Evolutionary conservation across 1,140 invertebrate species (phyloP).

Genomic region (Kradibia gibbosae): DNA sequence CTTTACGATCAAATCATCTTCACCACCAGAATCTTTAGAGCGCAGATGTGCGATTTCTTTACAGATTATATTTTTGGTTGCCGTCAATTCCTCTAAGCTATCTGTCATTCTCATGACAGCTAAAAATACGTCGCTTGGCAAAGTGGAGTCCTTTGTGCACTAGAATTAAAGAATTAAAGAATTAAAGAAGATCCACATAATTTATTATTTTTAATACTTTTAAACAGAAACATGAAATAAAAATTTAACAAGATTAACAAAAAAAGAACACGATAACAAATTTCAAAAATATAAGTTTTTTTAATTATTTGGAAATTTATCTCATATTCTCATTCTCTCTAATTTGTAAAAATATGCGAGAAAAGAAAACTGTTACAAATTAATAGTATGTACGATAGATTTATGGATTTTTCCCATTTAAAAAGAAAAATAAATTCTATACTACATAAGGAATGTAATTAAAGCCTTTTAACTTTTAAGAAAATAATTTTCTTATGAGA

Average conservation of each 20-base stretch:
- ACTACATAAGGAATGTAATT: no score
- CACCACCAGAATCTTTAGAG: conserved; percentile 87
- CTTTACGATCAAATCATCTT: conserved; percentile 87
- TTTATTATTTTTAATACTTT: background rate
- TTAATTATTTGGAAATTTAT: no score
- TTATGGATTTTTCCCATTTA: no score
- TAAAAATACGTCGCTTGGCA: conserved; percentile 88
- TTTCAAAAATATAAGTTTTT: no score
- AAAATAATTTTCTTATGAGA: no score
- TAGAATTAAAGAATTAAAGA: conserved; percentile 67
- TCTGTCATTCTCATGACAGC: conserved; percentile 85
- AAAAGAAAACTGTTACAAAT: no score
- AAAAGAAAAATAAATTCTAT: no score
- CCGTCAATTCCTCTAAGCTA: conserved; percentile 85
- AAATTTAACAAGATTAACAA: no score
- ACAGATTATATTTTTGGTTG: conserved; percentile 84
- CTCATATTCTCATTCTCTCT: no score
- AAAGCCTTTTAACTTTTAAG: background rate
- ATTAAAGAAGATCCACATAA: background rate
- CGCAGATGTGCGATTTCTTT: conserved; percentile 86
- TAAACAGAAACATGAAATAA: background rate
- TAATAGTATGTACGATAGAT: no score
- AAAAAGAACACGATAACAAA: no score
- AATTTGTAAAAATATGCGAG: no score
- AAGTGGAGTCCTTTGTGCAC: conserved; percentile 82